A percentile compares a stretch with the other conserved stretches of the same genome.
These are phyloP conservation scores for Habroteleia sp. DNA, from an alignment of 2,888 invertebrate species.

Conservation along the genomic window DNA sequence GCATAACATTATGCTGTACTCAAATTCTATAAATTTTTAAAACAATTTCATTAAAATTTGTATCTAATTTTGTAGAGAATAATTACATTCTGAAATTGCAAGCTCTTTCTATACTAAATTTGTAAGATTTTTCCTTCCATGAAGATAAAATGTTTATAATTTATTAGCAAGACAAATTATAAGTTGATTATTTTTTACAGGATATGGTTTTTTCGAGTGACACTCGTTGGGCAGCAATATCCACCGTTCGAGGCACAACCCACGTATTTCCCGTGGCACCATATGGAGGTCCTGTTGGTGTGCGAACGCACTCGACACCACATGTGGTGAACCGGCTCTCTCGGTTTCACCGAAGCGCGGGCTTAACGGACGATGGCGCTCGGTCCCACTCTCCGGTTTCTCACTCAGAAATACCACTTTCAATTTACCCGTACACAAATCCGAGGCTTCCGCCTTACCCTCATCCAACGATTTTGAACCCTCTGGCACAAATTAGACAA, in stretches of 20 bases:
- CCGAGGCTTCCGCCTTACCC: conserved; percentile 96
- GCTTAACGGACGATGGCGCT: conserved; percentile 87
- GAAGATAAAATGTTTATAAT: too few species aligned
- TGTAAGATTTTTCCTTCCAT: too few species aligned
- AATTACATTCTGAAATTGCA: too few species aligned
- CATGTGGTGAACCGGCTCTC: conserved; percentile 97
- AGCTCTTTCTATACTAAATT: too few species aligned
- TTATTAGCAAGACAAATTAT: too few species aligned
- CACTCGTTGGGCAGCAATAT: conserved; percentile 97
- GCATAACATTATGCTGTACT: too few species aligned
- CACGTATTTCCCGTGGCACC: conserved; percentile 98
- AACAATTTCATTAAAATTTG: too few species aligned
- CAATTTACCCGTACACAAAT: conserved; percentile 87
- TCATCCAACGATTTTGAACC: conserved; percentile 89
- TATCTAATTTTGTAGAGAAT: too few species aligned
- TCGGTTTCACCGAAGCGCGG: conserved; percentile 97
- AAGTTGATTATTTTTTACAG: conserved; percentile 76
- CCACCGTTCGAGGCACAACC: conserved; percentile 97
- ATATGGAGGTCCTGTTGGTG: conserved; percentile 95
- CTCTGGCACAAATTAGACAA: conserved; percentile 93
- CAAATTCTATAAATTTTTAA: too few species aligned
- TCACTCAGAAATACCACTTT: conserved; percentile 80
- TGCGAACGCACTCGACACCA: conserved; percentile 96
- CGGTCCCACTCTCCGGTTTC: conserved; percentile 88
- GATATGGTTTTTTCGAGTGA: conserved; percentile 96